These are phyloP conservation scores for Hippocampus guttulatus DNA, from an alignment of 2,113 vertebrate species.

Conservation along the genomic window DNA sequence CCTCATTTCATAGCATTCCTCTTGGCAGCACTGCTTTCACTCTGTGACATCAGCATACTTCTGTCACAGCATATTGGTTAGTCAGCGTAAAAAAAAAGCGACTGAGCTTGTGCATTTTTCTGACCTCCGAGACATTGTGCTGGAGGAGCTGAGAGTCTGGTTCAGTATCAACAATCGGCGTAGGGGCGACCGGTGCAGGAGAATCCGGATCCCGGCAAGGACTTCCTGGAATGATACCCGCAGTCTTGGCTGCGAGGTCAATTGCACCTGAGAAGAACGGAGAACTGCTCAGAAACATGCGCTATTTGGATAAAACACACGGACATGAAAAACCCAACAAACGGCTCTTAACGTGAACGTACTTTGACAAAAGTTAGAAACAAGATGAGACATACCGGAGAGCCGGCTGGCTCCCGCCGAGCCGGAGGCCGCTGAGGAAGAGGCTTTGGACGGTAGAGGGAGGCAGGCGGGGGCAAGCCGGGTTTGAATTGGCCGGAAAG, in stretches of 20 bases:
- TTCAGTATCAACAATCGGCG: slow-evolving; percentile 33
- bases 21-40: too few species aligned
- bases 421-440: slow-evolving; percentile 61
- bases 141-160: slow-evolving; percentile 53
- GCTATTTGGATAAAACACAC: not conserved
- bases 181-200: slow-evolving; percentile 24
- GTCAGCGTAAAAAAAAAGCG: too few species aligned
- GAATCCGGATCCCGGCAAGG: slow-evolving; percentile 74
- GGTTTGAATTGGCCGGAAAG: slow-evolving; percentile 91
- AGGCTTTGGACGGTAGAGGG: slow-evolving; percentile 80
- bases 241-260: slow-evolving; percentile 90
- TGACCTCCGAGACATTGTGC: slow-evolving; percentile 68
- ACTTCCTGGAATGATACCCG: slow-evolving; percentile 91
- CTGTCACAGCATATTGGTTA: too few species aligned
- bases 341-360: too few species aligned
- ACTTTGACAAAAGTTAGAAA: not conserved
- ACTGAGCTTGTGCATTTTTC: slow-evolving; percentile 4
- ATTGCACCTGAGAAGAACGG: slow-evolving; percentile 80
- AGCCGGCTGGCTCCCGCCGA: slow-evolving; percentile 68
- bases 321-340: too few species aligned
- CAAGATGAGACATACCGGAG: slow-evolving; percentile 73
- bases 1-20: too few species aligned
- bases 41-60: too few species aligned
- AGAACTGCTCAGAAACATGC: not conserved
- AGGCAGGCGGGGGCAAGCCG: slow-evolving; percentile 81